These are phyloP conservation scores for Byasa hedistus DNA, from an alignment of 2,888 invertebrate genomes.

Conservation along the genomic window DNA sequence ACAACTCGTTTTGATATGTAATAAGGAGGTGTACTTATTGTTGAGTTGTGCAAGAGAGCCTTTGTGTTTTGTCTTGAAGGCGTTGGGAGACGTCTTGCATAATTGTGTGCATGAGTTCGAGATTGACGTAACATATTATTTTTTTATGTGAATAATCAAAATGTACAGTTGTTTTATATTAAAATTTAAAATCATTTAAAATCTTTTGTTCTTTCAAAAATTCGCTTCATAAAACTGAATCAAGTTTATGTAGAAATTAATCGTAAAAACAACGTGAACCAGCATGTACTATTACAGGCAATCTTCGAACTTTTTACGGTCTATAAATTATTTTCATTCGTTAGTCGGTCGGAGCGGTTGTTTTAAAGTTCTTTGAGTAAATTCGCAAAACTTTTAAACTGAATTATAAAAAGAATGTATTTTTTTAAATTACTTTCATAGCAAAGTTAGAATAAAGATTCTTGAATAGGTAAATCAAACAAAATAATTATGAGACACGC, in stretches of 20 bases:
- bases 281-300: not conserved
- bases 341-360: not conserved
- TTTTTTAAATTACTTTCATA: too few relatives aligned
- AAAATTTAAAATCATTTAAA: not conserved
- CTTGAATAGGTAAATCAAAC: too few relatives aligned
- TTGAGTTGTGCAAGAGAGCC: conserved; percentile 38
- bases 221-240: not conserved
- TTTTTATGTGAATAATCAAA: not conserved
- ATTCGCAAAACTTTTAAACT: not conserved
- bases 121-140: not conserved
- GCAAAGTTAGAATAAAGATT: too few relatives aligned
- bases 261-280: not conserved
- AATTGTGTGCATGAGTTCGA: conserved; percentile 32
- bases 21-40: conserved; percentile 40
- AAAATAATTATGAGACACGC: too few relatives aligned
- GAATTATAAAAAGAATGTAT: too few relatives aligned
- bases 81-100: conserved; percentile 37
- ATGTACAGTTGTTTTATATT: not conserved
- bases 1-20: conserved; percentile 43
- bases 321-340: conserved; percentile 7
- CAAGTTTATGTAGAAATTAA: not conserved
- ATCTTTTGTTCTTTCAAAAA: not conserved
- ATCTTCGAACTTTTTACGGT: conserved; percentile 3
- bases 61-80: conserved; percentile 41
- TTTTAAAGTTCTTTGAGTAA: not conserved